Conservation (phyloP, 2,797 vertebrate genomes). For the Eptatretus atami region DNA sequence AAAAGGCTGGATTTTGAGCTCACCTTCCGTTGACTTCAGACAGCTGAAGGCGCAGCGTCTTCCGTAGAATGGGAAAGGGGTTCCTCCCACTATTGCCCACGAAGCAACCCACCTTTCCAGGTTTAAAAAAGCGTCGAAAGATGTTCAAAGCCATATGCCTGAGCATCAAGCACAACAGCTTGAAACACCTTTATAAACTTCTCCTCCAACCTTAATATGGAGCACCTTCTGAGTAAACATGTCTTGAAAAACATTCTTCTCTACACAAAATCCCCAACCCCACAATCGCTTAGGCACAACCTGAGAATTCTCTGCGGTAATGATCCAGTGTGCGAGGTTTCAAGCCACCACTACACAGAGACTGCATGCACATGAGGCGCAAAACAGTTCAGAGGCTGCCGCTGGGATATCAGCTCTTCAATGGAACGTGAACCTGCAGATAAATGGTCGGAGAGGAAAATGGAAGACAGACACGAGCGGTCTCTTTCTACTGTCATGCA, state of each 20-base stretch:
- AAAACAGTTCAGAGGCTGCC: conserved; percentile 59
- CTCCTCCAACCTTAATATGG: too few relatives aligned
- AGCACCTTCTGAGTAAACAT: too few relatives aligned
- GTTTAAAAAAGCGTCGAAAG: conserved; percentile 59
- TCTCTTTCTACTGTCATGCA: not conserved
- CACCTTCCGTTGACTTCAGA: conserved; percentile 80
- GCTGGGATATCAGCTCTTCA: conserved; percentile 69
- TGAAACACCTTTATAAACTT: too few relatives aligned
- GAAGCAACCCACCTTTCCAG: conserved; percentile 62
- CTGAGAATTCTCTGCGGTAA: conserved; percentile 91
- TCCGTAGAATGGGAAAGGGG: conserved; percentile 74
- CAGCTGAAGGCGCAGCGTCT: conserved; percentile 88
- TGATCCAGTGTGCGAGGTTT: conserved; percentile 77
- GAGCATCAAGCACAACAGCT: conserved; percentile 3
- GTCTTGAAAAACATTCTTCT: too few relatives aligned
- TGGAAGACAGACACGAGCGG: not conserved
- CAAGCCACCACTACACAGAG: conserved; percentile 70
- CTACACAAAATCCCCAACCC: too few relatives aligned
- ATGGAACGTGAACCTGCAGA: conserved; percentile 52
- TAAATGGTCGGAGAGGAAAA: too few relatives aligned
- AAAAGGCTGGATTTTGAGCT: not conserved
- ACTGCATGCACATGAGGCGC: conserved; percentile 63
- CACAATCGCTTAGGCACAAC: conserved; percentile 14
- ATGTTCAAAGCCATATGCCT: conserved; percentile 86
- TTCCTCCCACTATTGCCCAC: conserved; percentile 42